Percentiles rank a stretch among this genome's conserved stretches.
Evolutionary conservation across 2,797 vertebrate species (phyloP).

Genomic region (Cyprinodon diabolis): DNA sequence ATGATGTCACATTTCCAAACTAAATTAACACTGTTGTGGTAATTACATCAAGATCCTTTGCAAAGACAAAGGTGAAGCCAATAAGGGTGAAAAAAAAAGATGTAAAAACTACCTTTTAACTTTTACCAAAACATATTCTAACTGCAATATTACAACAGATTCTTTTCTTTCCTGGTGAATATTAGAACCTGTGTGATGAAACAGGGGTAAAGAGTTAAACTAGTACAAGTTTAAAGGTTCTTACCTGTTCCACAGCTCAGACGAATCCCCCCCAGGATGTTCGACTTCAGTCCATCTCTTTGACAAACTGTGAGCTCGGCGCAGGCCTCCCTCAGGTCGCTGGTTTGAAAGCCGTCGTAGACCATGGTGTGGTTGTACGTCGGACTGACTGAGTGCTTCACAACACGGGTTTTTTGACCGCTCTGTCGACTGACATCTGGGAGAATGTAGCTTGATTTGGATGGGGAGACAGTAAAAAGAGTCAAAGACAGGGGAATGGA

Average conservation of each 20-base stretch:
- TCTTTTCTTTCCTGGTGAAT: neutral
- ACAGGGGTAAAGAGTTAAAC: neutral
- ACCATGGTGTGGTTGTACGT: constrained; percentile 99
- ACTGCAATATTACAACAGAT: neutral
- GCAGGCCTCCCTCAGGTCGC: constrained; percentile 90
- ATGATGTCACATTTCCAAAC: neutral
- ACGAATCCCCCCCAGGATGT: constrained; percentile 86
- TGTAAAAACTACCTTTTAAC: neutral
- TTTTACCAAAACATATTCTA: neutral
- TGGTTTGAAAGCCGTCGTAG: constrained; percentile 90
- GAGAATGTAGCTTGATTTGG: constrained; percentile 86
- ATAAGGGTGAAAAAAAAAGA: neutral
- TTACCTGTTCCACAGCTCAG: constrained; percentile 93
- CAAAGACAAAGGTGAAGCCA: neutral
- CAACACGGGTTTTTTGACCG: constrained; percentile 89
- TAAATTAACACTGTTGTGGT: neutral
- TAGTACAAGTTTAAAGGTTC: constrained; percentile 6
- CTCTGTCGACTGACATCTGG: constrained; percentile 90
- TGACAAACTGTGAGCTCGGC: constrained; percentile 92
- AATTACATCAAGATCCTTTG: neutral
- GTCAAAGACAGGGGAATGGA: neutral
- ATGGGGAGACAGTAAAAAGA: neutral
- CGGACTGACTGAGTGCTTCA: constrained; percentile 86
- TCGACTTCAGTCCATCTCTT: constrained; percentile 77
- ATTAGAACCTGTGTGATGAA: neutral